These are phyloP conservation scores for Brachionus plicatilis DNA, from an alignment of 1,140 invertebrate genomes.

Conservation along the genomic window DNA sequence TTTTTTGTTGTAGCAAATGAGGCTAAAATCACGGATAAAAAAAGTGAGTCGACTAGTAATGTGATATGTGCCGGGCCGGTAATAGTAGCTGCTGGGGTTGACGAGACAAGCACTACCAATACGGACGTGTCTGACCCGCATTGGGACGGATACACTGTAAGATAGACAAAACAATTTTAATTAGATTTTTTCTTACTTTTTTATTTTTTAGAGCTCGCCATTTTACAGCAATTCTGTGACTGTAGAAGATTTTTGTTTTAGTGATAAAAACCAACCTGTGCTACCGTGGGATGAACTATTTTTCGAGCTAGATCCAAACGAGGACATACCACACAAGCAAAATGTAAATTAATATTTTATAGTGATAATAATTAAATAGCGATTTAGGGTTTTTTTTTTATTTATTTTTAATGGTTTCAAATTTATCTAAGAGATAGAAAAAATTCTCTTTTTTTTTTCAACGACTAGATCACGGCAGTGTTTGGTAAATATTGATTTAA, in stretches of 20 bases:
- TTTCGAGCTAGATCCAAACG: slow-evolving; percentile 34
- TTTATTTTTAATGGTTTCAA: background rate
- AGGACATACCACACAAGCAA: slow-evolving; percentile 10
- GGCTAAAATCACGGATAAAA: background rate
- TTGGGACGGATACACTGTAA: slow-evolving; percentile 38
- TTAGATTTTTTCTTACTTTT: background rate
- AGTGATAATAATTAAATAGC: too few species aligned
- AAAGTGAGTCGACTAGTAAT: background rate
- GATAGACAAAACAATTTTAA: background rate
- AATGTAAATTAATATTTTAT: background rate
- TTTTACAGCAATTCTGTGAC: slow-evolving; percentile 28
- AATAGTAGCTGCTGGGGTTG: background rate
- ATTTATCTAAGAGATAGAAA: background rate
- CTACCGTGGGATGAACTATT: slow-evolving; percentile 35
- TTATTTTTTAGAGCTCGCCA: background rate
- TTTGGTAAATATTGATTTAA: background rate
- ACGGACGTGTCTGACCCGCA: slow-evolving; percentile 39
- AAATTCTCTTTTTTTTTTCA: background rate
- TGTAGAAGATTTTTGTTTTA: background rate
- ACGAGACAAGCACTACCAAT: slow-evolving; percentile 26
- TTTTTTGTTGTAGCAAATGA: background rate
- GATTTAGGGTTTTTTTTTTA: background rate
- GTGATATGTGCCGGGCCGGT: background rate
- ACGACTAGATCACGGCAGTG: background rate
- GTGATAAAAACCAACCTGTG: slow-evolving; percentile 3